These are phyloP conservation scores for Spialia ferax DNA, from an alignment of 2,888 invertebrate species.

Conservation along the genomic window DNA sequence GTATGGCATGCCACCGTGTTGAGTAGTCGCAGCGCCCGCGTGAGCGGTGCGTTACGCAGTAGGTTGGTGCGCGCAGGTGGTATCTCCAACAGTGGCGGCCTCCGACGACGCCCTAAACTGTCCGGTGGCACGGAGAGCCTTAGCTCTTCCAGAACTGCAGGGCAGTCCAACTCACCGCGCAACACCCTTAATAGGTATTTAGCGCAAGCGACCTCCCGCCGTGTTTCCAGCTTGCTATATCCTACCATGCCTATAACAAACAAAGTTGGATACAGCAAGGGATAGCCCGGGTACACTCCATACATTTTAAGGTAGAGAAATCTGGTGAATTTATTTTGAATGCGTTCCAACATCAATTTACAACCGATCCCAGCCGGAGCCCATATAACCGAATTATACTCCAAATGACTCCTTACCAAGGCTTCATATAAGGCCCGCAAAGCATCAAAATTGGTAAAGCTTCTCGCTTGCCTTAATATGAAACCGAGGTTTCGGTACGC, in stretches of 20 bases:
- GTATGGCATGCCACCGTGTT: not conserved
- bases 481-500: not conserved
- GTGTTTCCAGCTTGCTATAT: slow-evolving; percentile 4
- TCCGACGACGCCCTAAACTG: not conserved
- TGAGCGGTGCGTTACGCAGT: not conserved
- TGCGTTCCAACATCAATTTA: not conserved
- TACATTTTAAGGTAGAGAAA: not conserved
- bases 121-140: not conserved
- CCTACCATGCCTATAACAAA: not conserved
- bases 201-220: not conserved
- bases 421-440: slow-evolving; percentile 2
- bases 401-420: not conserved
- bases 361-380: not conserved
- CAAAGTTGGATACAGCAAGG: not conserved
- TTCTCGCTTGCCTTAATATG: not conserved
- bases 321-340: not conserved
- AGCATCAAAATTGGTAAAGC: not conserved
- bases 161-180: not conserved
- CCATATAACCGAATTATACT: slow-evolving; percentile 1
- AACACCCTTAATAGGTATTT: not conserved
- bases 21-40: not conserved
- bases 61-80: not conserved
- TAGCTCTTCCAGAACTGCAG: not conserved
- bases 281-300: not conserved
- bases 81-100: not conserved